Evolutionary conservation across 2,113 vertebrate genomes (phyloP), one percentile per base, ranked within the genome.

Genomic region (Heliornis fulica): DNA sequence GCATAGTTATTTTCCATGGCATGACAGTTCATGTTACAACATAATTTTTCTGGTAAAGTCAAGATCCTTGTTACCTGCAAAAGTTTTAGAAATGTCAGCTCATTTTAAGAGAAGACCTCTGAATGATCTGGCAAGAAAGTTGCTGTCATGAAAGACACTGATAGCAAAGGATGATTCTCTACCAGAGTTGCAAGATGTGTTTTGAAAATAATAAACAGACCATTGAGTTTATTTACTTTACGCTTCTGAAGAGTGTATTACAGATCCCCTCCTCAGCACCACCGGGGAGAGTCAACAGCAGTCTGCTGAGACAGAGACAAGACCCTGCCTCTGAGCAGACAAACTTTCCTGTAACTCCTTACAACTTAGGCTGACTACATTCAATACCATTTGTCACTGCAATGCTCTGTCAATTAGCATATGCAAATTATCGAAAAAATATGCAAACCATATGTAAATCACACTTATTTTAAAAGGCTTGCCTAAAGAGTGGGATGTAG

Each of bases 401-500:
- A 32, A 81, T 46, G 50, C 34, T 4, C 31, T 92, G 80, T 25
- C 76, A 90, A 96, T 97, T 97, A 96, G 60, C 86, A 83, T 83
- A 97, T 93, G 90, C 36, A 97, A 94, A 94, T 83, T 6, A 5
- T 4, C 34, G n/a, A 56, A 90, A 81, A 94, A 77, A 87, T 78
- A 95, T 92, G 94, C 93, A 92, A 88, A 83, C 9, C 22, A 54
- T 5, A 95, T 92, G 93, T 15, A 95, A 91, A 94, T 90, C 87
- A 81, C 89, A 63, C 51, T 66, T 94, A 88, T 86, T 96, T 94
- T 92, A 87, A 92, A 95, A 92, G 68, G 46, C 46, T 95, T 79
- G 83, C 83, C 80, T 93, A 87, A 92, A 92, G 86, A 96, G 69
- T 46, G 80, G 94, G 93, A 72, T 92, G 89, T 94, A 95, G 64